A percentile compares a stretch with the other conserved stretches of the same genome.
These are phyloP conservation scores for Chloroceryle inda DNA, from an alignment of 2,797 vertebrate genomes.

Conservation along the genomic window DNA sequence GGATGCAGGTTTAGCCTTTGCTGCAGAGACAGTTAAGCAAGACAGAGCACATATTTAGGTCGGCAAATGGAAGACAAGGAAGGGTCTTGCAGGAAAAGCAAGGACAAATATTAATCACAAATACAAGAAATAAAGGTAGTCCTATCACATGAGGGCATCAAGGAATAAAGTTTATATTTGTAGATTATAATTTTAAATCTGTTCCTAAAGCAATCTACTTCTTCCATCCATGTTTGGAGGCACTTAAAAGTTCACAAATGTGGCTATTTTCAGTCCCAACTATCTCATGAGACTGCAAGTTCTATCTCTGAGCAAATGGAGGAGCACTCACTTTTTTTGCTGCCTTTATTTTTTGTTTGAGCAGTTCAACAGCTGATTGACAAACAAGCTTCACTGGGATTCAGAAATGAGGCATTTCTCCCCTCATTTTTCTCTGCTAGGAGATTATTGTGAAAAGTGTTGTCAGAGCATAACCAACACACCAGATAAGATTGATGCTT, in stretches of 20 bases:
- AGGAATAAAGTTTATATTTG: not conserved
- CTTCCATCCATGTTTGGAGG: not conserved
- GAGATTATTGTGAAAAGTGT: not conserved
- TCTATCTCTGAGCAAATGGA: not conserved
- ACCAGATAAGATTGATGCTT: not conserved
- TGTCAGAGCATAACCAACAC: not conserved
- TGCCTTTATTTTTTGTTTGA: not conserved
- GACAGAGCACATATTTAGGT: not conserved
- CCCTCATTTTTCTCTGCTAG: not conserved
- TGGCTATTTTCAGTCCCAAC: slow-evolving; percentile 14
- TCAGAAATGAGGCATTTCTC: not conserved
- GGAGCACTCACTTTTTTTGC: not conserved
- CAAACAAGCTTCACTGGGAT: not conserved
- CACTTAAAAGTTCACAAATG: not conserved
- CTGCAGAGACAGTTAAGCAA: not conserved
- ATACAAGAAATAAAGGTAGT: not conserved
- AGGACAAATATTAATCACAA: not conserved
- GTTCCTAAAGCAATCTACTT: not conserved
- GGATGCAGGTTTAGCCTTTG: not conserved
- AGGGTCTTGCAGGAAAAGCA: not conserved
- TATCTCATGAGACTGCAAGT: not conserved
- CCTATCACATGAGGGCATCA: not conserved
- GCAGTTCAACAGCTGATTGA: not conserved
- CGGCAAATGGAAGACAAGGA: not conserved
- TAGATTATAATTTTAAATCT: not conserved